Base-by-base conservation (phyloP, 2,888 invertebrate genomes). In the Lypha dubia region DNA sequence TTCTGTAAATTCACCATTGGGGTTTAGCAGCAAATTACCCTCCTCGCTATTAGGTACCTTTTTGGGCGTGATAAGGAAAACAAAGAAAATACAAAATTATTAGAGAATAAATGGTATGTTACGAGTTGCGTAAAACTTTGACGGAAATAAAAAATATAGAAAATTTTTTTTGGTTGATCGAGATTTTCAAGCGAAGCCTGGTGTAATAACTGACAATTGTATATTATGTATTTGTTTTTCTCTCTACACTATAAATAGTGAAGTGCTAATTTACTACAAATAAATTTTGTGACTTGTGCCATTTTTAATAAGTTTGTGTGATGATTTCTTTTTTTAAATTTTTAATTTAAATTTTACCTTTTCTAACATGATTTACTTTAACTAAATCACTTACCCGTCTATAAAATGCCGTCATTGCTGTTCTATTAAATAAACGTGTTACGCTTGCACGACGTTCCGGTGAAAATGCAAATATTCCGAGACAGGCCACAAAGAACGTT, bases 11-110 rank as follows among this genome's bases (percentile, higher is more conserved):
- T 90, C 90, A 3, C 91, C 92, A 86, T 90, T 90, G 17, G 91
- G 90, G 79, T 91, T 91, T 24, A 92, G 83, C 74, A 92, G 81
- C 79, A 92, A 86, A 80, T 90, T 92, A 3, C 91, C 92, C 81
- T 92, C 91, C 84, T 92, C 91, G 53, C 89, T 90, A 5, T 91
- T 89, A 67, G 89, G 90, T 35, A 92, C 91, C 91, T 91, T 77
- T 41, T 15, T 1, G 6, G 1, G 7, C 2, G 0, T 46, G 9
- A 38, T 62, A 80, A 75, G 53, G 32, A 60, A 65, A 44, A 9
- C 44, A 67, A 51, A 58, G 4, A 49, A 71, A 49, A 35, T 32
- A 9, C 8, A n/a, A n/a, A 41, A 58, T 46, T 28, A 46, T 49
- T 8, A 49, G 11, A 28, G 5, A 28, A 28, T 28, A 28, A 28